A percentile compares a stretch with the other conserved stretches of the same genome.
These are phyloP conservation scores for Homalodisca vitripennis DNA, from an alignment of 1,140 invertebrate genomes.

Conservation along the genomic window DNA sequence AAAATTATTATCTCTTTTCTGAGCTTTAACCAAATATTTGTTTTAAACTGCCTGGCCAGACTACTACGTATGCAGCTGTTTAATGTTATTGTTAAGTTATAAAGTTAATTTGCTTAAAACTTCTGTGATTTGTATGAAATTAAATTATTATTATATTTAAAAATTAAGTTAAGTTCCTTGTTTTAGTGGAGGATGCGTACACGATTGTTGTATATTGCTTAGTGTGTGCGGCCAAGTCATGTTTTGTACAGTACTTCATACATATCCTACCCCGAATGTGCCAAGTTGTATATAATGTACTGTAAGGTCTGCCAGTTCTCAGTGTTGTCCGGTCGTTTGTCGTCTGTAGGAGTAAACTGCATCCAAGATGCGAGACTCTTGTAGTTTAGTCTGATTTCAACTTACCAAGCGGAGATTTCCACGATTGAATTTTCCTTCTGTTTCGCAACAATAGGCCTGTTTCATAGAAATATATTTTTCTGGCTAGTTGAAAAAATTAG, in stretches of 20 bases:
- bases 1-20: no score
- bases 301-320: conserved; percentile 3
- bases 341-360: conserved; percentile 13
- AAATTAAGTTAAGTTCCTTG: conserved; percentile 25
- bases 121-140: conserved; percentile 23
- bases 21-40: no score
- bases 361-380: conserved; percentile 22
- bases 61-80: no score
- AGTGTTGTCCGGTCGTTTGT: conserved; percentile 16
- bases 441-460: conserved; percentile 16
- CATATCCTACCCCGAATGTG: conserved; percentile 21
- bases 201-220: background rate
- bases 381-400: conserved; percentile 1
- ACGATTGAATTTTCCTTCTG: conserved; percentile 12
- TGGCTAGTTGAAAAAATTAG: conserved; percentile 23
- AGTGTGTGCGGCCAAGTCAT: conserved; percentile 16
- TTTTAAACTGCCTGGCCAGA: no score
- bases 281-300: conserved; percentile 17
- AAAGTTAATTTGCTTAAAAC: conserved; percentile 14
- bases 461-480: conserved; percentile 26
- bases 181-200: background rate
- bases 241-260: conserved; percentile 11
- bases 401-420: conserved; percentile 11
- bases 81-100: conserved; percentile 7
- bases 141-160: conserved; percentile 25